phyloP scores from a whole-genome alignment of 2,113 vertebrate species.

The Burhinus bistriatus region DNA sequence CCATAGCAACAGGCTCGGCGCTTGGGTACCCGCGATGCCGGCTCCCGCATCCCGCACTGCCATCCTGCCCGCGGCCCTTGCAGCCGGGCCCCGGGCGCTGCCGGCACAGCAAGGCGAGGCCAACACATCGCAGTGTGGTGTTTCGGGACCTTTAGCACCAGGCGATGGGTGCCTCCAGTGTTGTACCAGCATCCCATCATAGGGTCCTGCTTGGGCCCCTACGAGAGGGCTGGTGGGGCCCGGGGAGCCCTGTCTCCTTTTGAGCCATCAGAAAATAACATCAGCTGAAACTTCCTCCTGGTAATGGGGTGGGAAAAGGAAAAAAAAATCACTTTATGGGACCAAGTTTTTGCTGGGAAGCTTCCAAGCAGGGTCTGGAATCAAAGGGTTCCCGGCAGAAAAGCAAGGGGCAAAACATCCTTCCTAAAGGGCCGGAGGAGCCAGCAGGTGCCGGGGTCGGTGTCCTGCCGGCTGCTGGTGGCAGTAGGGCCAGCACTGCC shows the following conservation, averaged over 20 bases:
- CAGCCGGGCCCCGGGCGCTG: fast-evolving
- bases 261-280: not conserved
- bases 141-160: not conserved
- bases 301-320: not conserved
- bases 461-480: not conserved
- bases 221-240: not conserved
- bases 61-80: not conserved
- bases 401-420: not conserved
- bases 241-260: not conserved
- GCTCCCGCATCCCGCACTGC: conserved; percentile 40
- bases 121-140: fast-evolving
- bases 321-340: not conserved
- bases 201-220: not conserved
- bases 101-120: fast-evolving
- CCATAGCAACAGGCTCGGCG: conserved; percentile 69
- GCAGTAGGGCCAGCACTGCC: not conserved
- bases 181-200: fast-evolving
- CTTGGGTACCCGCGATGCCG: conserved; percentile 54
- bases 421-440: not conserved
- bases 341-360: not conserved
- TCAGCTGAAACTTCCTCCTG: not conserved
- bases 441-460: fast-evolving
- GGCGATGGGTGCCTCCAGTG: not conserved
- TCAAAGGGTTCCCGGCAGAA: not conserved
- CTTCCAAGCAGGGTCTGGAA: not conserved